Conservation (phyloP, 2,797 vertebrate genomes). For the Tinamus major region DNA sequence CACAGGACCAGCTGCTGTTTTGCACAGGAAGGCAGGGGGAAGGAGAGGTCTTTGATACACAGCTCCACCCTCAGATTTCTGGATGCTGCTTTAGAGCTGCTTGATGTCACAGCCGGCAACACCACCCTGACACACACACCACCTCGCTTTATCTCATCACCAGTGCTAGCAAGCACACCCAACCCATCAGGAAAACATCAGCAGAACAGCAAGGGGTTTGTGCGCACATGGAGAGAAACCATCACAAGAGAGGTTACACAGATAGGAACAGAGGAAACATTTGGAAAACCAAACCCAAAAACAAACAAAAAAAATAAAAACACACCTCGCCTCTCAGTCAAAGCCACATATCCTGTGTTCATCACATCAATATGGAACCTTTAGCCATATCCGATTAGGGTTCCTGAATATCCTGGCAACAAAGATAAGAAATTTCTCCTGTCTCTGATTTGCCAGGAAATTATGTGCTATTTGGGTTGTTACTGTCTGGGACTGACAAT, state of each 20-base stretch:
- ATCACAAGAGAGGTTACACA: not conserved
- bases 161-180: not conserved
- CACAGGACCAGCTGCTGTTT: not conserved
- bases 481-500: not conserved
- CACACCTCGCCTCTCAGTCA: not conserved
- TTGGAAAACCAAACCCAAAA: not conserved
- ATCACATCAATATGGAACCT: not conserved
- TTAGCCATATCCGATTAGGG: not conserved
- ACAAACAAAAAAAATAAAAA: no score
- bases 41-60: not conserved
- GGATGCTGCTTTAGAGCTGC: slow-evolving; percentile 2
- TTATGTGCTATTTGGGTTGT: not conserved
- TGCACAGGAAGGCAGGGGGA: not conserved
- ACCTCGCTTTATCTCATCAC: slow-evolving; percentile 16
- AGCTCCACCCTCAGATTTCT: slow-evolving; percentile 18
- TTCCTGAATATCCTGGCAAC: slow-evolving; percentile 13
- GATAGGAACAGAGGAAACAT: slow-evolving; percentile 27
- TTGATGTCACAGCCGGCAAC: slow-evolving; percentile 42
- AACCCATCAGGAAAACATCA: slow-evolving; percentile 7
- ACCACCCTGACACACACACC: not conserved
- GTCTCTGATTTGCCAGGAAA: not conserved
- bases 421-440: not conserved
- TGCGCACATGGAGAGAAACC: not conserved
- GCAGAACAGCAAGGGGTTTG: slow-evolving; percentile 19
- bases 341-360: not conserved